phyloP scores from a whole-genome alignment of 2,888 invertebrate species.

The Diachrysia chrysitis region DNA sequence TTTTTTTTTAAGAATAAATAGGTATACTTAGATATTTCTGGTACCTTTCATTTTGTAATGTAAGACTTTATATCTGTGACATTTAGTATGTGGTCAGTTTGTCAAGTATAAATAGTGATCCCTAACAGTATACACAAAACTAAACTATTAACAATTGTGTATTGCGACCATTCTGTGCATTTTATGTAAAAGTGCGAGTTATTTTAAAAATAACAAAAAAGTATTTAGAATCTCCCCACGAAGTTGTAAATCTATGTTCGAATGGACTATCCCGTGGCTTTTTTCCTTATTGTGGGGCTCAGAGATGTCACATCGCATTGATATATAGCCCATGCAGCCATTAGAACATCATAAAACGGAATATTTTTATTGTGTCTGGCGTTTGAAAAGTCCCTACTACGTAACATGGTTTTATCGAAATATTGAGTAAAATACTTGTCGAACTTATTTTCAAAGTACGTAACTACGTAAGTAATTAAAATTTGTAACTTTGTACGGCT shows the following conservation, averaged over 20 bases:
- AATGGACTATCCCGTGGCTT: slow-evolving; percentile 45
- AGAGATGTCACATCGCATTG: slow-evolving; percentile 46
- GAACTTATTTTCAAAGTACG: too few relatives aligned
- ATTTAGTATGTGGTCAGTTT: too few relatives aligned
- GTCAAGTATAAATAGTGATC: too few relatives aligned
- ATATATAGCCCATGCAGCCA: slow-evolving; percentile 44
- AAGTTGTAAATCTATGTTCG: slow-evolving; percentile 53
- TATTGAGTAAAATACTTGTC: neutral
- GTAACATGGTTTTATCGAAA: neutral
- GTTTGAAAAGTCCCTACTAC: neutral
- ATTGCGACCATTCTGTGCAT: too few relatives aligned
- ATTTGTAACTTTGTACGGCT: too few relatives aligned
- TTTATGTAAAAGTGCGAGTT: neutral
- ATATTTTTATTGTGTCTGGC: slow-evolving; percentile 27
- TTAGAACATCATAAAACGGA: slow-evolving; percentile 49
- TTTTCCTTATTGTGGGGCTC: slow-evolving; percentile 52
- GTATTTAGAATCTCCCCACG: slow-evolving; percentile 25
- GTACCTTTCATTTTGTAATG: too few relatives aligned
- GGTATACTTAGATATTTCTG: too few relatives aligned
- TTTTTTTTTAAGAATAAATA: too few relatives aligned
- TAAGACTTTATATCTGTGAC: too few relatives aligned
- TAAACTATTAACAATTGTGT: too few relatives aligned
- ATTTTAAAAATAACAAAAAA: neutral
- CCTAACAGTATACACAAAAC: too few relatives aligned
- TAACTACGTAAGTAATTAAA: too few relatives aligned